Conservation (phyloP, 1,140 invertebrate species). For the Cherax destructor region DNA sequence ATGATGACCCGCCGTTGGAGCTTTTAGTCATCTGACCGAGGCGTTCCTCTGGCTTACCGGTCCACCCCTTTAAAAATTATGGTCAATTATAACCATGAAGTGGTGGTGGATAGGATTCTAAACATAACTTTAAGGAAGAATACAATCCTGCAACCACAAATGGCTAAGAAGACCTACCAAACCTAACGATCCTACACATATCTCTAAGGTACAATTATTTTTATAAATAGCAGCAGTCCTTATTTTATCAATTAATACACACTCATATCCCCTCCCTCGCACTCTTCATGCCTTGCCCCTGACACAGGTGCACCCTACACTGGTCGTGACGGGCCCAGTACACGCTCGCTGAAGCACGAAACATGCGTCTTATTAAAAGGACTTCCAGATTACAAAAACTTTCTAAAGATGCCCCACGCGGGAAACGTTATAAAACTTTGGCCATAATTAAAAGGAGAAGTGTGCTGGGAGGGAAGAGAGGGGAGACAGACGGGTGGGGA, state of each 20-base stretch:
- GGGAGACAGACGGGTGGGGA: background rate
- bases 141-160: background rate
- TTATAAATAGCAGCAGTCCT: too few species aligned
- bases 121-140: too few species aligned
- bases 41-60: too few species aligned
- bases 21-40: too few species aligned
- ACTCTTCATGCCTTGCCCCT: background rate
- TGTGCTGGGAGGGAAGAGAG: background rate
- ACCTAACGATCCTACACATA: too few species aligned
- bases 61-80: too few species aligned
- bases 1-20: too few species aligned
- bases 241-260: too few species aligned
- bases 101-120: too few species aligned
- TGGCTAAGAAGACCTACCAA: too few species aligned
- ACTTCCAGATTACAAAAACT: background rate
- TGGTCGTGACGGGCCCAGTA: background rate
- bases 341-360: background rate
- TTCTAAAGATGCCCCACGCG: background rate
- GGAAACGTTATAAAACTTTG: background rate
- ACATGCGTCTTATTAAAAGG: background rate
- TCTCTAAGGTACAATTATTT: too few species aligned
- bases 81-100: too few species aligned
- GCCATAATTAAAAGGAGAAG: background rate
- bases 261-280: background rate
- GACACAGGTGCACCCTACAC: background rate